Conservation (phyloP, 2,797 vertebrate genomes). For the Platyrinchus mystaceus region DNA sequence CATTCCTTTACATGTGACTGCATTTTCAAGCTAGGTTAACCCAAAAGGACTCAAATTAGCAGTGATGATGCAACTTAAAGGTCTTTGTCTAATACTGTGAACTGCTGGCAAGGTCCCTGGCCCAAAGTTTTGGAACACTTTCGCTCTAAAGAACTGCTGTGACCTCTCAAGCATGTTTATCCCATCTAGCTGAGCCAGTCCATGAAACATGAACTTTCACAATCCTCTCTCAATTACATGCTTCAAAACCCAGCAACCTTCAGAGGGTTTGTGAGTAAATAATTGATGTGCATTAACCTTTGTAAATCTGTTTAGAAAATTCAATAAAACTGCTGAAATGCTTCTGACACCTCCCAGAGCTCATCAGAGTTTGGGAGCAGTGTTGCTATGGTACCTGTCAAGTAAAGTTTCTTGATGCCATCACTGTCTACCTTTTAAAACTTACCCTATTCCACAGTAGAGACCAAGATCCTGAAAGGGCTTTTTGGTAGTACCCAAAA, state of each 20-base stretch:
- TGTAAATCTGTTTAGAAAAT: neutral
- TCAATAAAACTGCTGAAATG: neutral
- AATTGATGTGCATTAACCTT: neutral
- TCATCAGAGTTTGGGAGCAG: neutral
- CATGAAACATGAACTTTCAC: neutral
- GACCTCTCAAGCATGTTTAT: neutral
- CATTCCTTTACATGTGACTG: neutral
- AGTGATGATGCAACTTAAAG: neutral
- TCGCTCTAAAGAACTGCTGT: neutral
- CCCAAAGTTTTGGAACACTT: neutral
- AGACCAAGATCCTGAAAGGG: neutral
- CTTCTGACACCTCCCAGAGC: neutral
- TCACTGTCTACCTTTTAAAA: neutral
- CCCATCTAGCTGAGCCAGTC: neutral
- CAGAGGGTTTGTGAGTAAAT: neutral
- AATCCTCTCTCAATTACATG: neutral
- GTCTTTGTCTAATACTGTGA: neutral
- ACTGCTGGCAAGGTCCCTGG: neutral
- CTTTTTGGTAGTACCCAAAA: neutral
- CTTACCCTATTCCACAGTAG: neutral
- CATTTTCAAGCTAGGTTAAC: neutral
- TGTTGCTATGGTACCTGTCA: neutral
- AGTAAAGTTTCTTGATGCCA: neutral
- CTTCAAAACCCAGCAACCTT: neutral
- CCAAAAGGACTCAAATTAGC: neutral